Evolutionary conservation across 1,140 invertebrate species (phyloP).

Genomic region (Elymnias hypermnestra): DNA sequence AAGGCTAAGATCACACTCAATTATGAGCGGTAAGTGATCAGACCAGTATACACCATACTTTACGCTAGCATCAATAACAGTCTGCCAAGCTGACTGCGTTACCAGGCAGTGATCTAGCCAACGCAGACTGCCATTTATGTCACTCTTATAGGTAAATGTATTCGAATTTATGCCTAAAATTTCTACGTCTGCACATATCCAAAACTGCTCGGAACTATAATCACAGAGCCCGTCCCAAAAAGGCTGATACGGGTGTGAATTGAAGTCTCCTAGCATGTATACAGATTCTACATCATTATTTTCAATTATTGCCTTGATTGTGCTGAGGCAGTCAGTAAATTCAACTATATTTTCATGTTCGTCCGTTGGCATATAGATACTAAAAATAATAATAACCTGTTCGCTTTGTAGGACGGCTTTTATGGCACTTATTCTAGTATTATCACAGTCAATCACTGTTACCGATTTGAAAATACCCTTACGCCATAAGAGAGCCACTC

Average conservation of each 20-base stretch:
- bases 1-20: slow-evolving; percentile 12
- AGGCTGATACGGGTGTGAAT: slow-evolving; percentile 6
- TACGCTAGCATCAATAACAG: slow-evolving; percentile 1
- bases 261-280: slow-evolving; percentile 9
- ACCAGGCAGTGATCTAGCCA: slow-evolving; percentile 11
- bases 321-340: slow-evolving; percentile 3
- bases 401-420: slow-evolving; percentile 1
- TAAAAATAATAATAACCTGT: slow-evolving; percentile 3
- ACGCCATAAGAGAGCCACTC: slow-evolving; percentile 23
- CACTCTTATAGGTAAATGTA: slow-evolving; percentile 9
- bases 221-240: not conserved
- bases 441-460: slow-evolving; percentile 14
- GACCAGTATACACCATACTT: slow-evolving; percentile 5
- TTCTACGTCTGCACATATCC: slow-evolving; percentile 4
- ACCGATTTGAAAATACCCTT: slow-evolving; percentile 17
- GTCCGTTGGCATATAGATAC: slow-evolving; percentile 11
- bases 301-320: slow-evolving; percentile 11
- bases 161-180: slow-evolving; percentile 4
- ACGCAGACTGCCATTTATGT: slow-evolving; percentile 1
- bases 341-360: slow-evolving; percentile 3
- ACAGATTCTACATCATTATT: slow-evolving; percentile 1
- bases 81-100: slow-evolving; percentile 3
- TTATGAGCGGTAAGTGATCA: slow-evolving; percentile 6
- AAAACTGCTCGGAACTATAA: slow-evolving; percentile 4
- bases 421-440: slow-evolving; percentile 9